Percentiles rank a stretch among this genome's conserved stretches.
These are phyloP conservation scores for Campoletis raptor DNA, from an alignment of 2,888 invertebrate species.

Conservation along the genomic window DNA sequence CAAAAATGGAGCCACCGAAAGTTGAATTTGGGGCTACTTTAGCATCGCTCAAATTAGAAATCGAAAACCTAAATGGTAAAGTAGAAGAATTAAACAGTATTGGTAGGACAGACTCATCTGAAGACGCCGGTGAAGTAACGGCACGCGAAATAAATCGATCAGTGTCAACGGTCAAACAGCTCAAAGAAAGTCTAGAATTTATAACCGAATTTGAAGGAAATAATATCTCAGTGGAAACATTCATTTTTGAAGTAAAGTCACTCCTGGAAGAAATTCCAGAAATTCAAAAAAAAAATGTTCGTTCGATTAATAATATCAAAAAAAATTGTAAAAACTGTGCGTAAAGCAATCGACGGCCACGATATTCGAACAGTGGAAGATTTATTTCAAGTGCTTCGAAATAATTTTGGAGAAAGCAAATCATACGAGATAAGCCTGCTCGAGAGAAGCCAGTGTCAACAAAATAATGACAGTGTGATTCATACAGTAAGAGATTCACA, in stretches of 20 bases:
- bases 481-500: conserved; percentile 50
- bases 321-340: conserved; percentile 35
- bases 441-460: conserved; percentile 55
- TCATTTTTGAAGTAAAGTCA: conserved; percentile 42
- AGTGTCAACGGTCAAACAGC: not conserved
- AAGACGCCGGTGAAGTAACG: too few relatives aligned
- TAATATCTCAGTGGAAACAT: conserved; percentile 47
- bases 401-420: conserved; percentile 43
- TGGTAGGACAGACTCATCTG: too few relatives aligned
- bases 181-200: conserved; percentile 31
- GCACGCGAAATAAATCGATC: too few relatives aligned
- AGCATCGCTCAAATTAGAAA: too few relatives aligned
- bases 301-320: conserved; percentile 47
- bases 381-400: conserved; percentile 38
- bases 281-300: conserved; percentile 32
- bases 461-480: conserved; percentile 21
- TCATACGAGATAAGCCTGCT: conserved; percentile 40
- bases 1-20: too few relatives aligned
- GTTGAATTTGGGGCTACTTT: too few relatives aligned
- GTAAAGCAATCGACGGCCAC: conserved; percentile 49
- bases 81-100: too few relatives aligned
- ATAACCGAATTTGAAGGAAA: conserved; percentile 54
- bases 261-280: conserved; percentile 37
- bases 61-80: too few relatives aligned
- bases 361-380: conserved; percentile 44